Percentiles rank a stretch among this genome's conserved stretches.
phyloP scores from a whole-genome alignment of 2,797 vertebrate species.

The Sphaeramia orbicularis region DNA sequence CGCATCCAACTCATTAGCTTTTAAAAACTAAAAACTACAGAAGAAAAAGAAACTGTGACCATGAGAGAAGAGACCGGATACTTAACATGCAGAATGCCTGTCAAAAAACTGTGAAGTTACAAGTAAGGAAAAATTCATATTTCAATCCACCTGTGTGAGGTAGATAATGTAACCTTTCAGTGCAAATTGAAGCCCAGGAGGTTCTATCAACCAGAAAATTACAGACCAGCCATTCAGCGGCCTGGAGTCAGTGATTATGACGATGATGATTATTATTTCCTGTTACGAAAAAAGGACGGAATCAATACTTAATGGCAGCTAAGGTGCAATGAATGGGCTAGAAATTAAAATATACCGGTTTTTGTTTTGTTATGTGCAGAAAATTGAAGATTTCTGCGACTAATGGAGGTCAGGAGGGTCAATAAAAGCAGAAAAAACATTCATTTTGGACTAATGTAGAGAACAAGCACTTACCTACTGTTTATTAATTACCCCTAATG shows the following conservation, averaged over 20 bases:
- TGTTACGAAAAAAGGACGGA: neutral
- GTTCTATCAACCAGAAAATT: neutral
- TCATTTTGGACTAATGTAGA: too few species aligned
- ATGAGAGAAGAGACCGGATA: neutral
- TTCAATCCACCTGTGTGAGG: constrained; percentile 3
- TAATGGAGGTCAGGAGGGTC: too few species aligned
- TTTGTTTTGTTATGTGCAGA: too few species aligned
- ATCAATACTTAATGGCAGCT: neutral
- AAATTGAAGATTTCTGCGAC: too few species aligned
- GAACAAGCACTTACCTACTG: too few species aligned
- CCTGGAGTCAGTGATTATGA: neutral
- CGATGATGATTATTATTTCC: neutral
- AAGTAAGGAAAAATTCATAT: constrained; percentile 7
- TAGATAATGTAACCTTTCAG: constrained; percentile 5
- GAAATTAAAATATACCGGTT: too few species aligned
- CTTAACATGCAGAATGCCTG: neutral
- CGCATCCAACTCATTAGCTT: constrained; percentile 13
- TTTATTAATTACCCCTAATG: too few species aligned
- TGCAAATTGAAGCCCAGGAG: neutral
- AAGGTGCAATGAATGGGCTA: neutral
- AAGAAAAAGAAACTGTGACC: neutral
- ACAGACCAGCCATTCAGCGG: neutral
- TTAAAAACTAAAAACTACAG: neutral
- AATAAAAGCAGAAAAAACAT: too few species aligned
- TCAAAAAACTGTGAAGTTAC: neutral